phyloP scores from a whole-genome alignment of 2,113 vertebrate genomes.

The Martes martes region DNA sequence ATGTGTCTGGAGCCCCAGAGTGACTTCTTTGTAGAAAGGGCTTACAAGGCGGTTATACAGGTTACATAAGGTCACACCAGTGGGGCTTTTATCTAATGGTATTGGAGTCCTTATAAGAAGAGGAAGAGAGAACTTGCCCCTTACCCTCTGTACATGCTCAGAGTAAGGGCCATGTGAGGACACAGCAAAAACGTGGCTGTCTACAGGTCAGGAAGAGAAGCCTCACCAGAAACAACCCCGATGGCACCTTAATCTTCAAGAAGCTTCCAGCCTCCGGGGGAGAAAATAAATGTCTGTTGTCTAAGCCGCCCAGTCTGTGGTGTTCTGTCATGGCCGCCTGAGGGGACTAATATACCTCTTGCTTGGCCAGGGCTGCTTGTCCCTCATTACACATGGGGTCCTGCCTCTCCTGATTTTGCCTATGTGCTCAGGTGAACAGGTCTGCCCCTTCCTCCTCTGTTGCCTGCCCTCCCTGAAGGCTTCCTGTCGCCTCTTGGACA shows the following conservation, averaged over 20 bases:
- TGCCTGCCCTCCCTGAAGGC: not conserved
- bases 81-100: not conserved
- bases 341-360: not conserved
- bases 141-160: no score
- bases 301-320: not conserved
- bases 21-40: not conserved
- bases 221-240: not conserved
- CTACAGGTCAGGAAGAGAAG: not conserved
- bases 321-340: fast-evolving
- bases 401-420: not conserved
- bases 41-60: not conserved
- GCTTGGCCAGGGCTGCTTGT: not conserved
- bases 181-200: not conserved
- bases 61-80: not conserved
- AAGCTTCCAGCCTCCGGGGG: not conserved
- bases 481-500: not conserved
- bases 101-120: not conserved
- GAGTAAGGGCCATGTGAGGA: not conserved
- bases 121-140: not conserved
- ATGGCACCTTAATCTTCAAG: not conserved
- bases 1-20: not conserved
- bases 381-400: fast-evolving
- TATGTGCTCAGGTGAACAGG: not conserved
- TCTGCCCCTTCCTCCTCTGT: not conserved
- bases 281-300: not conserved